Base-by-base conservation (phyloP, 2,113 vertebrate genomes). In the Podarcis cretensis region DNA sequence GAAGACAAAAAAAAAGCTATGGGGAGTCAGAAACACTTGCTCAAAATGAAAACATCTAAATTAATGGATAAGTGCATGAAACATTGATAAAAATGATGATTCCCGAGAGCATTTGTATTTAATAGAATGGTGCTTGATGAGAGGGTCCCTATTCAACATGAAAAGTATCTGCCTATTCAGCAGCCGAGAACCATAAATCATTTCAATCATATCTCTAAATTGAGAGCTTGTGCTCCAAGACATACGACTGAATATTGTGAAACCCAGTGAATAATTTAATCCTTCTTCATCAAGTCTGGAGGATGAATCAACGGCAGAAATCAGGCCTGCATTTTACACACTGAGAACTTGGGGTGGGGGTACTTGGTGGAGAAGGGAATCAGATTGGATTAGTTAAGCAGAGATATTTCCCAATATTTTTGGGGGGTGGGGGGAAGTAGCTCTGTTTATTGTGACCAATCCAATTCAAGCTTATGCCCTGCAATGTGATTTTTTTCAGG, bases 201-300 rank as follows among this genome's bases (percentile, higher is more conserved):
- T 73, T 79, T 59, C 87, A 89, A 79, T 79, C 43, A n/a, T 89
- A 78, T 71, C 65, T 84, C 63, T 71, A 84, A 84, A 57, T 59
- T 71, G 66, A 80, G 74, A 78, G 48, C 68, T 71, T 63, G 63
- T 84, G 25, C 48, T 59, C 25, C 48, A 63, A 40, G 35, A 68
- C 63, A 20, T 27, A 40, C 12, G 59, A 14, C 9, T 81, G 68
- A 82, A 81, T 71, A 88, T 68, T 83, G 74, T 9, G 14, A 77
- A 83, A 73, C 32, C 27, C 48, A 32, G n/a, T 77, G 4, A 84
- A 89, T 84, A 57, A 89, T 20, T 84, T 77, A 68, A 84, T 14
- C 48, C 74, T 23, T 69, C n/a, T 84, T 59, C 81, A 81, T 83
- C 63, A 89, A 77, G 63, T 57, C 40, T 65, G 25, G 74, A 89